These are phyloP conservation scores for Zoanthus sociatus DNA, from an alignment of 92 coral and sea anemone genomes.

Conservation along the genomic window DNA sequence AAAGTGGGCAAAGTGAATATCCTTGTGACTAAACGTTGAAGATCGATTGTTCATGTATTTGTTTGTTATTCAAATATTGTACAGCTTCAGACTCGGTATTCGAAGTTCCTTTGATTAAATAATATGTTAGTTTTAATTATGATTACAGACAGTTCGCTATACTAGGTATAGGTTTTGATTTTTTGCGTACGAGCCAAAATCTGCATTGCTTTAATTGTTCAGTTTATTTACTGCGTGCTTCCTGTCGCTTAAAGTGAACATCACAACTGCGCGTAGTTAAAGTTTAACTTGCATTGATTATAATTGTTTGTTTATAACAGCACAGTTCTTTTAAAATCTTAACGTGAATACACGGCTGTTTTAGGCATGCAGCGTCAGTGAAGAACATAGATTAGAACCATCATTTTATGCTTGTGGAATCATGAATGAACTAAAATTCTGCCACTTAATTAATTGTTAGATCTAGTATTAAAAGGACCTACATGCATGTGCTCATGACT, in stretches of 20 bases:
- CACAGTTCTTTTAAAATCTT: background rate
- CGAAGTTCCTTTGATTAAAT: background rate
- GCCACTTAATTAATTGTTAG: too few relatives aligned
- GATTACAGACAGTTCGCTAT: background rate
- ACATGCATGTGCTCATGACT: too few relatives aligned
- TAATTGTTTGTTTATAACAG: background rate
- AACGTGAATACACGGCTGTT: background rate
- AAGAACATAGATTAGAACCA: too few relatives aligned
- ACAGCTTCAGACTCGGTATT: background rate
- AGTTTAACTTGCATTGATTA: background rate
- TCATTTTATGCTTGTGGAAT: too few relatives aligned
- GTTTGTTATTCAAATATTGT: background rate
- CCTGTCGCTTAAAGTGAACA: background rate
- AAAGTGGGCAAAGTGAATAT: background rate
- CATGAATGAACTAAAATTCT: too few relatives aligned
- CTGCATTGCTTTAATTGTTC: background rate
- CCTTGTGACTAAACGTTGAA: background rate
- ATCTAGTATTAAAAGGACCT: too few relatives aligned
- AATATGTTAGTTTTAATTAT: background rate
- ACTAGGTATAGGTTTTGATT: background rate
- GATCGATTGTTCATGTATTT: slow-evolving; percentile 21
- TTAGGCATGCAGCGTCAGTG: too few relatives aligned
- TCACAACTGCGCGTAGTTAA: background rate
- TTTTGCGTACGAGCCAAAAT: background rate
- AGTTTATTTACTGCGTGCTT: background rate